These are phyloP conservation scores for Drosophila algonquin DNA, from an alignment of 2,888 invertebrate genomes.

Conservation along the genomic window DNA sequence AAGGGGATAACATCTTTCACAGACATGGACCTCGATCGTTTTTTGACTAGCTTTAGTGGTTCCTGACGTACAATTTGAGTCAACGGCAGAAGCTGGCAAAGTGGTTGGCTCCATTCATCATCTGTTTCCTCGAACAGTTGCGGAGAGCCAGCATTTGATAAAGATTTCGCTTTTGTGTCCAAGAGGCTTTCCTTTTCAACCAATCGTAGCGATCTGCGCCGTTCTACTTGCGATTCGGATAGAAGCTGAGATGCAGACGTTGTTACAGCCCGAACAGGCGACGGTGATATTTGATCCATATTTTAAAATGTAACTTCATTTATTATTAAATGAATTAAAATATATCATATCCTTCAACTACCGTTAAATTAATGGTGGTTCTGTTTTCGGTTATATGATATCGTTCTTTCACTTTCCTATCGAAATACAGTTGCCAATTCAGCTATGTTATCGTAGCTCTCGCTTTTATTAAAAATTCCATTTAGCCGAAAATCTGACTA, in stretches of 20 bases:
- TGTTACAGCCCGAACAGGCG: constrained; percentile 47
- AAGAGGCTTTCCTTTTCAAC: constrained; percentile 16
- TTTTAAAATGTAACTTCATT: background rate
- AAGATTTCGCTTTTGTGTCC: background rate
- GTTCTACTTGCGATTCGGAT: constrained; percentile 34
- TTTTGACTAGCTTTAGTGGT: background rate
- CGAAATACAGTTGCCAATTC: too few species aligned
- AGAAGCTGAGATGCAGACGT: constrained; percentile 33
- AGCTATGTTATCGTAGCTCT: too few species aligned
- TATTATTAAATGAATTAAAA: background rate
- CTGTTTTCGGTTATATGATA: too few species aligned
- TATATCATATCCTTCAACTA: background rate
- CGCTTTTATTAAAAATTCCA: too few species aligned
- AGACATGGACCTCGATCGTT: background rate
- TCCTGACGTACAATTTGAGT: background rate
- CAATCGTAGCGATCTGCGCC: constrained; percentile 58
- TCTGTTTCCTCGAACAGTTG: constrained; percentile 53
- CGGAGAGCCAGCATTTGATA: constrained; percentile 37
- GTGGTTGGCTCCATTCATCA: constrained; percentile 46
- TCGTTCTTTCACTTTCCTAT: too few species aligned
- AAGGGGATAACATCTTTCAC: background rate
- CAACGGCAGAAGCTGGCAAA: constrained; percentile 14
- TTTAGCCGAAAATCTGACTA: too few species aligned
- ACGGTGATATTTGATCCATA: background rate
- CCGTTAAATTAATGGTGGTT: background rate